Evolutionary conservation across 2,888 invertebrate species (phyloP).

Genomic region (Epinotia bilunana): DNA sequence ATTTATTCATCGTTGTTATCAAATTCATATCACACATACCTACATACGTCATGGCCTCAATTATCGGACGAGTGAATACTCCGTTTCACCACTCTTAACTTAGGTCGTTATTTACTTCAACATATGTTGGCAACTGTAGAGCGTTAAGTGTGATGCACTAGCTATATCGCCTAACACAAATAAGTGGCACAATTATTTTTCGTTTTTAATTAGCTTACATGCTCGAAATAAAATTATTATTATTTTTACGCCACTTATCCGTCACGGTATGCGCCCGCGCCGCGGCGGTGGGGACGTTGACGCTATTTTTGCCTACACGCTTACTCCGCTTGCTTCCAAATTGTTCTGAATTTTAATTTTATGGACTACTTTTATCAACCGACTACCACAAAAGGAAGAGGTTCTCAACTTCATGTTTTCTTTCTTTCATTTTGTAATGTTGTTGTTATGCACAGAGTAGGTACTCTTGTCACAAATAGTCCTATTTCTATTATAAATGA

Average conservation of each 20-base stretch:
- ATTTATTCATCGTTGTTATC: too few species aligned
- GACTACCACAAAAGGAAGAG: too few species aligned
- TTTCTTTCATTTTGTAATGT: too few species aligned
- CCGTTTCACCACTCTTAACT: too few species aligned
- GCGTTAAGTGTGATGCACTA: conserved; percentile 30
- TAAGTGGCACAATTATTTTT: conserved; percentile 59
- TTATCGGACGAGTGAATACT: too few species aligned
- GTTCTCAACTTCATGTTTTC: too few species aligned
- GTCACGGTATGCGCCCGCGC: conserved; percentile 69
- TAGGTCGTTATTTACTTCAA: background rate
- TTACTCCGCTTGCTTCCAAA: conserved; percentile 51
- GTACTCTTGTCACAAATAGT: too few species aligned
- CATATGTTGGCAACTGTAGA: conserved; percentile 2
- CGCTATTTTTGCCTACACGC: conserved; percentile 50
- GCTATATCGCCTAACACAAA: conserved; percentile 21
- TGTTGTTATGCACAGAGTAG: too few species aligned
- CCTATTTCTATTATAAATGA: too few species aligned
- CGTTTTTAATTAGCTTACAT: conserved; percentile 70
- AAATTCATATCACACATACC: too few species aligned
- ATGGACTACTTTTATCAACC: conserved; percentile 47
- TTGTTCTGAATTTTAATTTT: conserved; percentile 59
- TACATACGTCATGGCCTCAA: too few species aligned
- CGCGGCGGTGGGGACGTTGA: conserved; percentile 64
- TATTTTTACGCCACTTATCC: conserved; percentile 69
- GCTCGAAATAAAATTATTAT: conserved; percentile 68